Base-by-base conservation (phyloP, 2,888 invertebrate species). In the Caenorhabditis sp. region DNA sequence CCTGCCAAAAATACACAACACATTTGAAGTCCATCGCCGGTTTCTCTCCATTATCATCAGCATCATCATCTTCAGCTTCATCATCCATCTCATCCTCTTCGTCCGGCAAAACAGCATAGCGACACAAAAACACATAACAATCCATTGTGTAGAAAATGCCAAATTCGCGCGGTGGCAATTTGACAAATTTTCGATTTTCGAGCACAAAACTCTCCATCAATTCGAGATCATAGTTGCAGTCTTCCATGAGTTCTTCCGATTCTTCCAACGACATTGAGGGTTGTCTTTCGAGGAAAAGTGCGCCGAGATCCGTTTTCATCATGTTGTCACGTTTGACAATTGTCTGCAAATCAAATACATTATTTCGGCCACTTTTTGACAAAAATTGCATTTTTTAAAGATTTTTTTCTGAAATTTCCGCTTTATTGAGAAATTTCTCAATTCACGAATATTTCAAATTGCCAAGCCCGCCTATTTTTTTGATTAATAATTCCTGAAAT, bases 1-100 rank as follows among this genome's bases (percentile, higher is more conserved):
- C 97, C 90, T 99, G 99, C 99, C 99, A 99, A 90, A 99, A 99
- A 90, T 99, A 99, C n/a, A 97, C 97, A 58, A 96, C 94, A 90
- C 95, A 96, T 87, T 94, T 94, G 86, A 93, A 93, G 87, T 93
- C 93, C 81, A 92, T 92, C 84, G 76, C 70, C 1, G 60, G 61
- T 14, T 69, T 63, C 43, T 71, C 66, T 8, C 64, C 62, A 12
- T 72, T 50, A 0, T 64, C 69, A 1, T 65, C 67, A 2, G 67
- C 65, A 6, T 67, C 64, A 8, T 62, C 70, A n/a, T 69, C 68
- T n/a, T 75, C 79, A 27, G 67, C 65, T 2, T 67, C 64, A 8
- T 62, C 70, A n/a, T 69, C 68, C 19, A 72, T 77, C 24, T 79
- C 75, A 12, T 74, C 72, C 24, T 84, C 82, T 8, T 82, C 80